Base-by-base conservation (phyloP, 2,888 invertebrate species). In the Pherbina coryleti region DNA sequence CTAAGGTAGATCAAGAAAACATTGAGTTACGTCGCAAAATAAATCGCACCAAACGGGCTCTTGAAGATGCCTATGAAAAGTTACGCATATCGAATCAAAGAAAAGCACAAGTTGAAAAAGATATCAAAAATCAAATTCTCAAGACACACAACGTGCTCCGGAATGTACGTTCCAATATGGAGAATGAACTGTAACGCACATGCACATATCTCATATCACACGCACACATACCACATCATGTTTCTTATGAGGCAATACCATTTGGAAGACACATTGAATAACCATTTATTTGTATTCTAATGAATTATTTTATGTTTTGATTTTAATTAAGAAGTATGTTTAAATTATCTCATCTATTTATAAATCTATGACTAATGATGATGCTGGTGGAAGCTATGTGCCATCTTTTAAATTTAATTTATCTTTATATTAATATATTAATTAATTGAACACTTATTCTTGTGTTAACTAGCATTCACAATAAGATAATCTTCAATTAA, bases 81-180 rank as follows among this genome's bases (percentile, higher is more conserved):
- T 90, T 96, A 71, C 93, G 93, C 82, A 91, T 93, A 17, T 94
- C 95, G 67, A 96, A 96, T 88, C 92, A 94, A 88, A 93, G 94
- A 82, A 96, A 96, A 88, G 93, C 94, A 85, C 94, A 93, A 88
- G 94, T 96, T 51, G 96, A 96, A 88, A 94, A 94, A 85, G 95
- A 95, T 64, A 95, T 97, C 86, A 95, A 94, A 87, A 92, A 93
- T 84, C 94, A 95, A 90, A 93, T 95, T 84, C 93, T 94, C 85
- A 94, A 95, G 90, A 95, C 95, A 31, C 94, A 95, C 82, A 93
- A 93, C 83, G 94, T 95, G 70, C 90, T 95, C 79, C 93, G 93
- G 79, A 93, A 93, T 89, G 95, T 94, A 57, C 93, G 94, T 81
- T 93, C 93, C 77, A 94, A 95, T 86, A 91, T 95, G 87, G 94